Evolutionary conservation across 23 tunicate species (phyloP).

Genomic region (Halocynthia roretzi): DNA sequence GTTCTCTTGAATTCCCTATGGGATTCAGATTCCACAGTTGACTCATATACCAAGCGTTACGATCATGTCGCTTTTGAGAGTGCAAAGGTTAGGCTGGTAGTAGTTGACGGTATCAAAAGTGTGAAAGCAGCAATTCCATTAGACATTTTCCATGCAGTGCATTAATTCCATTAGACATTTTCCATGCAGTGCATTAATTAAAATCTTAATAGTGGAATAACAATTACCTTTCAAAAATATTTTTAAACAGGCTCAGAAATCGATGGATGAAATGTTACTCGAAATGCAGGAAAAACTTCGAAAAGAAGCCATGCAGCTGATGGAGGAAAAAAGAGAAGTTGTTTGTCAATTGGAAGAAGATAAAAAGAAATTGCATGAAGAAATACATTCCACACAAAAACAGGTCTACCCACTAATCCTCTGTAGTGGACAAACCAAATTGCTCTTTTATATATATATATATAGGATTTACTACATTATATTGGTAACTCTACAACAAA

Average conservation of each 20-base stretch:
- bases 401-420: slow-evolving; percentile 21
- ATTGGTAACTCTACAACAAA: too few species aligned
- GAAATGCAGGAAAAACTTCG: slow-evolving; percentile 65
- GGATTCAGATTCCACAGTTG: too few species aligned
- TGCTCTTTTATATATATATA: background rate
- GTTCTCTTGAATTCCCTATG: too few species aligned
- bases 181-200: too few species aligned
- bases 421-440: background rate
- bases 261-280: slow-evolving; percentile 63
- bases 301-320: slow-evolving; percentile 38
- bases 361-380: slow-evolving; percentile 27
- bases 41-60: too few species aligned
- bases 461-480: too few species aligned
- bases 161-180: too few species aligned
- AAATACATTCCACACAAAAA: slow-evolving; percentile 42
- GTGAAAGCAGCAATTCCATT: too few species aligned
- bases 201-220: background rate
- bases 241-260: slow-evolving; percentile 45
- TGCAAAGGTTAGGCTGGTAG: too few species aligned
- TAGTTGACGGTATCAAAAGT: too few species aligned
- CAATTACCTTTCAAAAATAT: background rate
- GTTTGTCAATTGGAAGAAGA: slow-evolving; percentile 48
- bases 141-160: too few species aligned
- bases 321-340: slow-evolving; percentile 57
- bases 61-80: too few species aligned